Evolutionary conservation across 92 coral and sea anemone genomes (phyloP).

Genomic region (Hydrozoanthus gracilis): DNA sequence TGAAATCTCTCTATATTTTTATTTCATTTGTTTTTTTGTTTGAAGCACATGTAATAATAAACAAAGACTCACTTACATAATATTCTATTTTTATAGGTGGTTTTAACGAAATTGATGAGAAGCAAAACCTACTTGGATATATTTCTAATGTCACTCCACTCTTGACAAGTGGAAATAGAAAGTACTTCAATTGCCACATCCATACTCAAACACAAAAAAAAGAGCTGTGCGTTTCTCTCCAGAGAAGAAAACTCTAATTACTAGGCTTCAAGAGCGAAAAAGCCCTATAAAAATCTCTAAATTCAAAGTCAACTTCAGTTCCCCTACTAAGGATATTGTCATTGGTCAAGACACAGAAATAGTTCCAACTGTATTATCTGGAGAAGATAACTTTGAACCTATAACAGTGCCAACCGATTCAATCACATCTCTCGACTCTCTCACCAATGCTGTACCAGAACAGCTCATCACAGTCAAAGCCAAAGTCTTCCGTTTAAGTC

Average conservation of each 20-base stretch:
- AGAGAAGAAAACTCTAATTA: conserved; percentile 17
- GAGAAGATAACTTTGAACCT: conserved; percentile 29
- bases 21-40: conserved; percentile 11
- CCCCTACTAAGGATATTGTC: background rate
- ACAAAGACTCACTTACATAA: conserved; percentile 43
- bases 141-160: conserved; percentile 60
- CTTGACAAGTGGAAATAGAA: conserved; percentile 48
- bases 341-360: no score
- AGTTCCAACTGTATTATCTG: background rate
- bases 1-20: conserved; percentile 7
- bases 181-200: conserved; percentile 60
- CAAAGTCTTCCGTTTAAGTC: conserved; percentile 36
- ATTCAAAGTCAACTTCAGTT: conserved; percentile 39
- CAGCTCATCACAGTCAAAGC: conserved; percentile 57
- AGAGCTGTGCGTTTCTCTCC: conserved; percentile 54
- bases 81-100: conserved; percentile 34
- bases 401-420: conserved; percentile 45
- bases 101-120: conserved; percentile 11
- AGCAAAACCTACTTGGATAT: conserved; percentile 46
- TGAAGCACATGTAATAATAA: conserved; percentile 31
- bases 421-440: conserved; percentile 34
- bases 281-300: conserved; percentile 32
- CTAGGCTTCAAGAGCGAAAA: conserved; percentile 42
- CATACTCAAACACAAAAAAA: conserved; percentile 35
- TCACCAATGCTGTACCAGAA: conserved; percentile 51